Evolutionary conservation across 1,140 invertebrate species (phyloP), one percentile per base, ranked within the genome.

Genomic region (Saxidomus purpurata): DNA sequence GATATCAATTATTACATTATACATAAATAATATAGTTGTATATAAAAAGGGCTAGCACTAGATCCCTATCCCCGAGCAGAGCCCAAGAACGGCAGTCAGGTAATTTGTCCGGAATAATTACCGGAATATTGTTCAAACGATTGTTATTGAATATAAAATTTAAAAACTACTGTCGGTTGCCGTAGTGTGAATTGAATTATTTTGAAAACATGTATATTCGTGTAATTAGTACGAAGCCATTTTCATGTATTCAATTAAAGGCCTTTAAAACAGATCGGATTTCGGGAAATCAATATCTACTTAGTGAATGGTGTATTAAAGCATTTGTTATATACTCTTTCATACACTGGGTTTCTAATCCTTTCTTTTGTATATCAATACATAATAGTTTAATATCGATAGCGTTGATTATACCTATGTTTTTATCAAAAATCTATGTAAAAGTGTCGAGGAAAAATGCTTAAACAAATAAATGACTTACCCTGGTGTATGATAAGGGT

Each of bases 401-500:
- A 71, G 34, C 28, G 34, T 38, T 63, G 36, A 38, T 71, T 38
- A 71, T n/a, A 71, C 67, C 6, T 34, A 71, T 38, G 67, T 17
- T 71, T 71, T 36, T 71, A 71, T 71, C 67, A 71, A 79, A n/a
- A n/a, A 47, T 25, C 28, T 49, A 13, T 40, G 15, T 19, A 79
- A 79, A 28, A 79, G 22, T 11, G 22, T 4, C 4, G 22, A 43
- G 43, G 6, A 63, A 40, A 36, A 71, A 38, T 38, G 67, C 67
- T 40, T 19, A 83, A 83, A 74, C 34, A 85, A 85, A 19, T 49
- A 59, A 80, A 89, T 31, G 76, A 91, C 93, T 92, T 91, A 94
- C 93, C 93, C 93, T 4, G 93, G 93, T 38, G 92, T 94, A 67
- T 94, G 93, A 80, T 93, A 94, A 25, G 93, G 93, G 43, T 94